Evolutionary conservation across 2,888 invertebrate genomes (phyloP).

Genomic region (Octodonta nipae): DNA sequence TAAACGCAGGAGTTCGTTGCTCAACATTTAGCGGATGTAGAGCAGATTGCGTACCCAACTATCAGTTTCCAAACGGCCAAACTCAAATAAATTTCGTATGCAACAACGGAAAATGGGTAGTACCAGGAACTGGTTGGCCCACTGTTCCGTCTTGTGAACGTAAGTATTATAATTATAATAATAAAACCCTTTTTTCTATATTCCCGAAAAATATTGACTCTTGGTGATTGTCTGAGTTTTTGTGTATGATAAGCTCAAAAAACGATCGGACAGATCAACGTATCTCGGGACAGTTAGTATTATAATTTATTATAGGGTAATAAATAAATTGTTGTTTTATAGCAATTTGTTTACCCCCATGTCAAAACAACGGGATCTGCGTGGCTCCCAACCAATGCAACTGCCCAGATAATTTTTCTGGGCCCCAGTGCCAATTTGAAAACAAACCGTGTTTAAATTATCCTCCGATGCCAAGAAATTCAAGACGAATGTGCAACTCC

Average conservation of each 20-base stretch:
- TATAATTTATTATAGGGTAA: neutral
- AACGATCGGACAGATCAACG: no score
- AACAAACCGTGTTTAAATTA: slow-evolving; percentile 55
- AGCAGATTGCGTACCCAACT: slow-evolving; percentile 37
- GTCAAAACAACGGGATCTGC: slow-evolving; percentile 72
- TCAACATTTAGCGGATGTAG: slow-evolving; percentile 38
- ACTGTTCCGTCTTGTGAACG: slow-evolving; percentile 50
- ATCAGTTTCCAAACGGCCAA: slow-evolving; percentile 43
- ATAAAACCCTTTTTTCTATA: no score
- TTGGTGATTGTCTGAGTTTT: no score
- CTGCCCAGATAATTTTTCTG: slow-evolving; percentile 59
- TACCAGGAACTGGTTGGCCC: slow-evolving; percentile 34
- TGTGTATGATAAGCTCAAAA: no score
- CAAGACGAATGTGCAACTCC: slow-evolving; percentile 45
- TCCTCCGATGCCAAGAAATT: slow-evolving; percentile 54
- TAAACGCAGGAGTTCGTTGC: slow-evolving; percentile 30
- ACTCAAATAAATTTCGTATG: slow-evolving; percentile 38
- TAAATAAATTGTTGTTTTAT: slow-evolving; percentile 20
- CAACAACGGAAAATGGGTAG: slow-evolving; percentile 37
- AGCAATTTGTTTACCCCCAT: slow-evolving; percentile 64
- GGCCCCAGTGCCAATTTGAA: slow-evolving; percentile 61
- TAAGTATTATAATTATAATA: no score
- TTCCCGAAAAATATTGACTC: no score
- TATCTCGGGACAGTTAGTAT: no score
- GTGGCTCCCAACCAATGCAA: slow-evolving; percentile 58